Evolutionary conservation across 2,113 vertebrate species (phyloP).

Genomic region (Buteo buteo): DNA sequence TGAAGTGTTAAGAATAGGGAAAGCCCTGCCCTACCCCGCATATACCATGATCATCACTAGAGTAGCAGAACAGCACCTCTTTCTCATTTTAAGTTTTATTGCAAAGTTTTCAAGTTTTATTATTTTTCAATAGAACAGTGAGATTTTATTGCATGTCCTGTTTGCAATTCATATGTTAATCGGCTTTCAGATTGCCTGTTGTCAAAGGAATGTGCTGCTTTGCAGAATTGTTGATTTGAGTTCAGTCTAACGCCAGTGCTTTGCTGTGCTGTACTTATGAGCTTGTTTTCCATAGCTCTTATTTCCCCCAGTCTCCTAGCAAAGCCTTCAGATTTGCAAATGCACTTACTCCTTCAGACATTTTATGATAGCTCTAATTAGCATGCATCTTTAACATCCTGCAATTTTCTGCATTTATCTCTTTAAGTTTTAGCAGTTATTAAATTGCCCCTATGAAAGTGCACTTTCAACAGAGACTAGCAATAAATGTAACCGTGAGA

Average conservation of each 20-base stretch:
- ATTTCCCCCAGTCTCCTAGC: neutral
- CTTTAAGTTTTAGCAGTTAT: conserved; percentile 52
- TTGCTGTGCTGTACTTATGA: neutral
- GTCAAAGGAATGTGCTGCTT: neutral
- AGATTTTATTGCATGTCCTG: neutral
- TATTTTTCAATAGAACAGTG: neutral
- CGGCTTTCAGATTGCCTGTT: neutral
- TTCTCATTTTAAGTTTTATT: neutral
- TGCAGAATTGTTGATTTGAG: neutral
- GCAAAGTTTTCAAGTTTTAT: neutral
- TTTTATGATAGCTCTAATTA: conserved; percentile 59
- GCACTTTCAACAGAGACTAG: neutral
- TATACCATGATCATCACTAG: neutral
- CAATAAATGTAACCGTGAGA: conserved; percentile 47
- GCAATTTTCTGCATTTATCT: conserved; percentile 39
- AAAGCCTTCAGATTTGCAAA: conserved; percentile 36
- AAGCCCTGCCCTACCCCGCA: neutral
- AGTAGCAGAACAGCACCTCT: neutral
- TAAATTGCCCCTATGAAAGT: conserved; percentile 27
- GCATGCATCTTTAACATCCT: conserved; percentile 23
- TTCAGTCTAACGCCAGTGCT: neutral
- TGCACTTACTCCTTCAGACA: conserved; percentile 38
- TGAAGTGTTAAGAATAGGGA: neutral
- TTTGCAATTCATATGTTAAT: neutral
- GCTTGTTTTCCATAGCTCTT: neutral